These are phyloP conservation scores for Nothoprocta pentlandii DNA, from an alignment of 2,113 vertebrate genomes.

Conservation along the genomic window DNA sequence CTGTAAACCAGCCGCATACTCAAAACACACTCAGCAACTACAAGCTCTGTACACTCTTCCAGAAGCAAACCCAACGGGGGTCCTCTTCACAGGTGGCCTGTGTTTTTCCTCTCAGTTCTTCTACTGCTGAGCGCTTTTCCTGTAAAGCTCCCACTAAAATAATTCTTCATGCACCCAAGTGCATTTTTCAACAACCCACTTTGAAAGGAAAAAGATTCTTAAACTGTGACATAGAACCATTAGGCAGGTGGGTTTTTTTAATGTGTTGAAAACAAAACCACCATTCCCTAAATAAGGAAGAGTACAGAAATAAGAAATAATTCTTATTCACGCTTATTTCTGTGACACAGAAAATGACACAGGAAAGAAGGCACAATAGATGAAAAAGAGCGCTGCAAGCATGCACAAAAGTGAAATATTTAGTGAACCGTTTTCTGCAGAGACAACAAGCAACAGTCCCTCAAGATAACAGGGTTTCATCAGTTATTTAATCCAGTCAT, in stretches of 20 bases:
- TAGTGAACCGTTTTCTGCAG: neutral
- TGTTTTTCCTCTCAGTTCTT: neutral
- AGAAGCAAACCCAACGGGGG: neutral
- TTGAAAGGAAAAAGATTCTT: neutral
- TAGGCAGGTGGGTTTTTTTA: neutral
- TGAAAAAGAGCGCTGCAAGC: neutral
- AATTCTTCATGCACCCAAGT: neutral
- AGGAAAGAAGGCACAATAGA: neutral
- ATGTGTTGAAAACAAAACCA: neutral
- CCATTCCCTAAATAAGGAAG: neutral
- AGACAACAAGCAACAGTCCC: neutral
- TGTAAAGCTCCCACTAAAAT: neutral
- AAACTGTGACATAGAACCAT: neutral
- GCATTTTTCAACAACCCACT: neutral
- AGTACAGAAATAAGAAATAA: neutral
- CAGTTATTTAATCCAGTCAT: conserved; percentile 55
- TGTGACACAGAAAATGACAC: neutral
- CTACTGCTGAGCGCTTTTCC: neutral
- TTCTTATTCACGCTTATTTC: no score
- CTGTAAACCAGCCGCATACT: neutral
- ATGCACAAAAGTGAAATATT: conserved; percentile 9
- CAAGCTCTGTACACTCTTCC: neutral
- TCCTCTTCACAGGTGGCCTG: neutral
- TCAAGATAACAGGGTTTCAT: conserved; percentile 23
- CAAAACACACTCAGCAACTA: neutral